Evolutionary conservation across 2,888 invertebrate species (phyloP).

Genomic region (Drosophila maculinotata): DNA sequence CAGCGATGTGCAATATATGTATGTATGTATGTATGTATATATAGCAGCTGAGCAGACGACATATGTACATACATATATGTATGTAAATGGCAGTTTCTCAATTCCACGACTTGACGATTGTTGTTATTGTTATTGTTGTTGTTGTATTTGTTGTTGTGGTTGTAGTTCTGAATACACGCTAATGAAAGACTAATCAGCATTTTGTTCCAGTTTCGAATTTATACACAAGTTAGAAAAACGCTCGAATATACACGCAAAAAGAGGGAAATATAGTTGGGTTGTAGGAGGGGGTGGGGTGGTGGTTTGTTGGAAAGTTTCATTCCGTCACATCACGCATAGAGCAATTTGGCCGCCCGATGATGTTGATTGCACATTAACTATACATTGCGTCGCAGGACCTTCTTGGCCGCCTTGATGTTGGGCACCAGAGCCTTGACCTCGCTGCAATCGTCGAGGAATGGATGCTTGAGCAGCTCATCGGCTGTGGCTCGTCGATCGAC

Average conservation of each 20-base stretch:
- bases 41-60: conserved; percentile 14
- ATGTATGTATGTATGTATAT: too few species aligned
- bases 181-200: conserved; percentile 73
- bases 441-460: conserved; percentile 94
- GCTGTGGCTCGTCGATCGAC: conserved; percentile 95
- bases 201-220: conserved; percentile 71
- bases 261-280: not conserved
- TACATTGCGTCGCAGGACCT: conserved; percentile 87
- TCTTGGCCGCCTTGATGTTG: conserved; percentile 95
- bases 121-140: conserved; percentile 4
- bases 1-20: conserved; percentile 41
- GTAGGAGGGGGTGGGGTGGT: conserved; percentile 1
- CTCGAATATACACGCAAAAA: conserved; percentile 26
- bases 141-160: conserved; percentile 40
- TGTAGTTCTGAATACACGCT: conserved; percentile 34
- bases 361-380: conserved; percentile 78
- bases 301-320: not conserved
- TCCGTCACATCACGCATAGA: conserved; percentile 68
- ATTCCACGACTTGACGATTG: conserved; percentile 7
- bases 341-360: conserved; percentile 72
- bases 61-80: conserved; percentile 2
- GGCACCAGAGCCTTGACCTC: conserved; percentile 93
- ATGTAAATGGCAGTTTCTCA: conserved; percentile 4
- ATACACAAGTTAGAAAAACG: conserved; percentile 40
- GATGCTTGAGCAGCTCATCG: conserved; percentile 94